A percentile compares a stretch with the other conserved stretches of the same genome.
Conservation (phyloP, 2,113 vertebrate species). For the Hoplias malabaricus region DNA sequence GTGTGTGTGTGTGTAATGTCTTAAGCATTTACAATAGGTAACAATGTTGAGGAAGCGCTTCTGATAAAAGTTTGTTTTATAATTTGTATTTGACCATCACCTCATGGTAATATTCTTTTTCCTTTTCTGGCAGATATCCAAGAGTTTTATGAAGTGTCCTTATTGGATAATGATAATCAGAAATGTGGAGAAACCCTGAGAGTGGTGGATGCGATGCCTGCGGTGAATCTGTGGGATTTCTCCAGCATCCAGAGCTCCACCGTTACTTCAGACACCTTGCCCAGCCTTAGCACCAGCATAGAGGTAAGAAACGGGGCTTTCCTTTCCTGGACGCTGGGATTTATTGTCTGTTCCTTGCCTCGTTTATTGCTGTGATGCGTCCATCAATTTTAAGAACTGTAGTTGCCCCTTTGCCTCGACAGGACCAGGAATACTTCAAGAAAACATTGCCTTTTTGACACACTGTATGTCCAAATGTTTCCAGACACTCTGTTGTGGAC, state of each 20-base stretch:
- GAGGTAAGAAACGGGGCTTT: conserved; percentile 75
- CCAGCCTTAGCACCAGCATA: conserved; percentile 89
- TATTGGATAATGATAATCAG: conserved; percentile 93
- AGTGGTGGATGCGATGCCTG: conserved; percentile 73
- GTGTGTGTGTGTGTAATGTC: too few relatives aligned
- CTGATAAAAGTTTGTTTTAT: too few relatives aligned
- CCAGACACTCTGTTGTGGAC: not conserved
- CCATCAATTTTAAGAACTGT: not conserved
- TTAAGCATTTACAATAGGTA: too few relatives aligned
- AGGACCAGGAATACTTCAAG: not conserved
- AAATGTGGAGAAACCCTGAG: conserved; percentile 82
- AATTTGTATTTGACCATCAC: too few relatives aligned
- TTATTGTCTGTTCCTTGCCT: too few relatives aligned
- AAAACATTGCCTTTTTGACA: not conserved
- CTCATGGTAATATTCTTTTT: not conserved
- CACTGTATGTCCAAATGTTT: not conserved
- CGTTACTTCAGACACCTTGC: conserved; percentile 88
- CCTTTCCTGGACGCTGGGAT: not conserved
- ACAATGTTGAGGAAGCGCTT: too few relatives aligned
- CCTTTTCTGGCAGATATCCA: conserved; percentile 85
- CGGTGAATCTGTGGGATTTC: conserved; percentile 92
- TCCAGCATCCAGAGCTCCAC: conserved; percentile 91
- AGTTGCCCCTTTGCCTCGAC: not conserved
- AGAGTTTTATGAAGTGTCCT: conserved; percentile 99
- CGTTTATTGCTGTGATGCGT: not conserved